Percentiles rank a stretch among this genome's conserved stretches.
Conservation (phyloP, 2,888 invertebrate genomes). For the Scotopteryx bipunctaria region DNA sequence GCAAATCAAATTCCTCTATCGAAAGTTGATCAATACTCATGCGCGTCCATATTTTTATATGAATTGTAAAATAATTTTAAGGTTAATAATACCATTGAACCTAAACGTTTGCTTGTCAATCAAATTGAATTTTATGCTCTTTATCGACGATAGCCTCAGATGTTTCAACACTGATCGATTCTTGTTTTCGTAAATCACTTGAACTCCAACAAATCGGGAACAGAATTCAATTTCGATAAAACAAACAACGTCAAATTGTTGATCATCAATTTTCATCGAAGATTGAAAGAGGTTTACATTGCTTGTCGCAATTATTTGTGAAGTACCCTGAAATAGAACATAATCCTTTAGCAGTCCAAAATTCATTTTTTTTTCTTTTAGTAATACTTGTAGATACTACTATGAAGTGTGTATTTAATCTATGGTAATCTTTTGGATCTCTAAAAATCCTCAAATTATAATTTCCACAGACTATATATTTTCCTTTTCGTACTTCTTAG, state of each 20-base stretch:
- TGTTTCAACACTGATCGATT: conserved; percentile 27
- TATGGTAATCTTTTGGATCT: no score
- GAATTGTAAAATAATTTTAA: conserved; percentile 39
- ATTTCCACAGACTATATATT: no score
- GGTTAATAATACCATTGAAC: conserved; percentile 45
- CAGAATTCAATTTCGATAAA: conserved; percentile 1
- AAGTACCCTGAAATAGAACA: no score
- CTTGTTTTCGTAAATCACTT: conserved; percentile 19
- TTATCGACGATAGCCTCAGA: conserved; percentile 48
- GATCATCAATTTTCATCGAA: not conserved
- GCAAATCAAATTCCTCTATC: no score
- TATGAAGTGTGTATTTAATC: no score
- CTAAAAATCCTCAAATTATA: no score
- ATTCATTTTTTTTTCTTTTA: not conserved
- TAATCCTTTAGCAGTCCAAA: no score
- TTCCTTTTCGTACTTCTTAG: no score
- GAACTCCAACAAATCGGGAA: conserved; percentile 9
- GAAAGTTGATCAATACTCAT: no score
- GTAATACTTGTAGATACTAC: not conserved
- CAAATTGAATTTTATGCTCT: conserved; percentile 52
- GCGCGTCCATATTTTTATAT: no score
- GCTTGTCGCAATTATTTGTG: no score
- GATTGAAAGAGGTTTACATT: no score
- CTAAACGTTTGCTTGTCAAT: conserved; percentile 48
- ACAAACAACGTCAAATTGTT: not conserved